Percentiles rank a stretch among this genome's conserved stretches.
phyloP scores from a whole-genome alignment of 2,888 invertebrate species.

The Venustoraphidia nigricollis region DNA sequence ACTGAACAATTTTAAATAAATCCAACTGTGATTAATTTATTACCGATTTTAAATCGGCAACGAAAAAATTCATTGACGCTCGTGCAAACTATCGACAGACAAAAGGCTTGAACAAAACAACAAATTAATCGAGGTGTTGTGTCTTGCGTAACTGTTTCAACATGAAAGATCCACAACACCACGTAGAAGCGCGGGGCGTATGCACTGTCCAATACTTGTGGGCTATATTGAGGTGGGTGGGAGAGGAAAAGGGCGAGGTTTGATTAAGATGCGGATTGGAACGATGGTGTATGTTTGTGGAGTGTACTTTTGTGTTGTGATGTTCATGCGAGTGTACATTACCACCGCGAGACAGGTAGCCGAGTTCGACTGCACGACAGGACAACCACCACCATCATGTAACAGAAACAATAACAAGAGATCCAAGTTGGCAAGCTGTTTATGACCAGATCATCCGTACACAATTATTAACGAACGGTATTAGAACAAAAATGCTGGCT shows the following conservation, averaged over 20 bases:
- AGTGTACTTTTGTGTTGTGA: conserved; percentile 19
- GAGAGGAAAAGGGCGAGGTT: conserved; percentile 17
- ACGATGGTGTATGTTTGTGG: conserved; percentile 18
- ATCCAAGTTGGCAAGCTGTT: neutral
- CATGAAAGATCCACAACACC: conserved; percentile 69
- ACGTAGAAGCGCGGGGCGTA: conserved; percentile 48
- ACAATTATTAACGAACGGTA: conserved; percentile 5
- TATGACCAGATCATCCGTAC: neutral
- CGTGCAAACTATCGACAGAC: too few relatives aligned
- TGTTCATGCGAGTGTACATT: conserved; percentile 54
- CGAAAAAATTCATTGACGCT: too few relatives aligned
- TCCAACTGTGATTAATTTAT: too few relatives aligned
- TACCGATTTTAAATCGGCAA: too few relatives aligned
- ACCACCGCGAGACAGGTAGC: conserved; percentile 49
- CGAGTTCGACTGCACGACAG: conserved; percentile 41
- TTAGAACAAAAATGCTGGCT: conserved; percentile 1
- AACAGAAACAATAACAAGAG: conserved; percentile 1
- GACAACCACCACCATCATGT: conserved; percentile 16
- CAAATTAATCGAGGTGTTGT: conserved; percentile 51
- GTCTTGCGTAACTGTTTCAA: conserved; percentile 60
- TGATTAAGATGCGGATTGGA: conserved; percentile 16
- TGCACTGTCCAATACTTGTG: conserved; percentile 1
- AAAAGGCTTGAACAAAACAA: neutral
- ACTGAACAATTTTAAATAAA: too few relatives aligned
- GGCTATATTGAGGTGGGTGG: neutral